These are phyloP conservation scores for Beroe forskalii DNA, from an alignment of 37 sponge, comb jelly and placozoan species.

Conservation along the genomic window DNA sequence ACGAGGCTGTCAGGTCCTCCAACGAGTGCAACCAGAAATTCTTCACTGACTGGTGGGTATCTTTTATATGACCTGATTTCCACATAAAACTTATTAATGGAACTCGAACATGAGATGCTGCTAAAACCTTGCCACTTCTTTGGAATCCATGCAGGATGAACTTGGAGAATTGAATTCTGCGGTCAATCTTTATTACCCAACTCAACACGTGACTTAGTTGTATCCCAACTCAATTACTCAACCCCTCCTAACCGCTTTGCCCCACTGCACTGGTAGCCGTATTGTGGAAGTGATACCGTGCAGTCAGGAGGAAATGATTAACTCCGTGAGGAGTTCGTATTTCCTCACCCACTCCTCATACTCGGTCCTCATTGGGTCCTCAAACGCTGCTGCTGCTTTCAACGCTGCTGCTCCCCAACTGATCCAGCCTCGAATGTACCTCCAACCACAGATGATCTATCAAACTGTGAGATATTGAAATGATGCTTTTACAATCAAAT, in stretches of 20 bases:
- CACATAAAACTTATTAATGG: too few species aligned
- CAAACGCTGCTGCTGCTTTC: neutral
- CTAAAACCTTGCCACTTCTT: too few species aligned
- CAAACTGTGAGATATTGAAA: too few species aligned
- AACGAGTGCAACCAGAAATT: conserved; percentile 62
- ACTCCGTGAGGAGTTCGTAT: conserved; percentile 15
- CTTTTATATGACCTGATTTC: too few species aligned
- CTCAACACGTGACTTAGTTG: too few species aligned
- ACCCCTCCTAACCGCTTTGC: neutral
- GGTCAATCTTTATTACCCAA: too few species aligned
- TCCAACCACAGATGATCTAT: conserved; percentile 31
- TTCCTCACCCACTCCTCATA: conserved; percentile 51
- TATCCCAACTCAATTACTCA: too few species aligned
- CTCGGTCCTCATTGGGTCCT: conserved; percentile 29
- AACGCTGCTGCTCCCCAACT: conserved; percentile 26
- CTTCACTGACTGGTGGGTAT: conserved; percentile 34
- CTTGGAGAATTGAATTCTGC: too few species aligned
- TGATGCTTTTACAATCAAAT: too few species aligned
- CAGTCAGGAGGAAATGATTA: conserved; percentile 41
- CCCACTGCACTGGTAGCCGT: conserved; percentile 12
- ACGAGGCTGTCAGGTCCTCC: conserved; percentile 24
- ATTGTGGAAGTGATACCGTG: conserved; percentile 39
- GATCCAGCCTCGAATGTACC: conserved; percentile 32
- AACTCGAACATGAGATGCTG: too few species aligned
- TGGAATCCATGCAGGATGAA: too few species aligned